Evolutionary conservation across 2,888 invertebrate species (phyloP).

Genomic region (Luperina testacea): DNA sequence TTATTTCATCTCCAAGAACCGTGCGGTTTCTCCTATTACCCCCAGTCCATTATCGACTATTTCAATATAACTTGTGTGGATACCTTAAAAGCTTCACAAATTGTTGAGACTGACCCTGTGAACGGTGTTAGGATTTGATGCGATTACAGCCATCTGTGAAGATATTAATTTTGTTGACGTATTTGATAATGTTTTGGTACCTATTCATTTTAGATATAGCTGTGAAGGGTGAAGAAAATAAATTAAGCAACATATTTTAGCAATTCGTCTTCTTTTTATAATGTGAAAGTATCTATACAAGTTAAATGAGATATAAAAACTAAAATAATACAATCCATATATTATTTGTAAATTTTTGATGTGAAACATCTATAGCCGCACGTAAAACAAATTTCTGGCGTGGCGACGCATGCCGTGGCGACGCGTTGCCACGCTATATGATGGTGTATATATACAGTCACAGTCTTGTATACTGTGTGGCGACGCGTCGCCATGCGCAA

Average conservation of each 20-base stretch:
- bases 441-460: too few species aligned
- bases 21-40: conserved; percentile 37
- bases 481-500: too few species aligned
- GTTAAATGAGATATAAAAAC: neutral
- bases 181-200: conserved; percentile 17
- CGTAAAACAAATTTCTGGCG: too few species aligned
- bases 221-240: neutral
- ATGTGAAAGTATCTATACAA: neutral
- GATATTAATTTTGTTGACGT: conserved; percentile 67
- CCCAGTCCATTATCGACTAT: conserved; percentile 60
- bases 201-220: neutral
- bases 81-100: conserved; percentile 77
- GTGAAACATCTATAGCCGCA: too few species aligned
- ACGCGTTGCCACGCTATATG: too few species aligned
- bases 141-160: conserved; percentile 68
- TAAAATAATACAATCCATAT: neutral
- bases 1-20: conserved; percentile 7
- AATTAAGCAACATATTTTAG: neutral
- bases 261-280: neutral
- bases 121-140: conserved; percentile 67
- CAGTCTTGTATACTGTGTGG: too few species aligned
- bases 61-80: conserved; percentile 76
- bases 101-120: conserved; percentile 62
- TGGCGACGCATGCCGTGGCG: too few species aligned
- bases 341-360: neutral